A percentile compares a stretch with the other conserved stretches of the same genome.
phyloP scores from a whole-genome alignment of 1,140 invertebrate species.

The Drosophila parvula region DNA sequence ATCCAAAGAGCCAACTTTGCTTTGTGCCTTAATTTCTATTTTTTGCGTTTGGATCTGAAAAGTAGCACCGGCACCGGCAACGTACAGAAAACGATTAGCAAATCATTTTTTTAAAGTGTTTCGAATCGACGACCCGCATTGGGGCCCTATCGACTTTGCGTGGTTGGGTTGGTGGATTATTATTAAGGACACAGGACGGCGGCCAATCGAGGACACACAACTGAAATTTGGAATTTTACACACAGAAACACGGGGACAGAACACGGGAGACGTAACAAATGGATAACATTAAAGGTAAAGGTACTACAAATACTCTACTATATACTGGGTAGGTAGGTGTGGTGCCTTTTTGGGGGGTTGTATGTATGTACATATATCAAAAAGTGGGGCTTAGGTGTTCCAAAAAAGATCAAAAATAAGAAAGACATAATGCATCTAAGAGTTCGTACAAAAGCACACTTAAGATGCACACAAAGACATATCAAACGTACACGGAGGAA shows the following conservation, averaged over 20 bases:
- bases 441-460: conserved; percentile 55
- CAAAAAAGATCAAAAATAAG: conserved; percentile 39
- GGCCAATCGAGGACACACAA: conserved; percentile 59
- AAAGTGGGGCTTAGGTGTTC: conserved; percentile 41
- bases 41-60: conserved; percentile 94
- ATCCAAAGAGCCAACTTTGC: conserved; percentile 95
- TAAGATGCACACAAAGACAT: conserved; percentile 15
- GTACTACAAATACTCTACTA: conserved; percentile 15
- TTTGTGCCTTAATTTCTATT: conserved; percentile 93
- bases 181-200: conserved; percentile 41
- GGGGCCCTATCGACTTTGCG: conserved; percentile 7
- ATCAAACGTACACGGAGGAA: conserved; percentile 25
- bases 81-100: conserved; percentile 78
- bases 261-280: conserved; percentile 51
- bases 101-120: conserved; percentile 33
- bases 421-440: conserved; percentile 25
- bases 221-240: conserved; percentile 59
- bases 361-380: neutral
- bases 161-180: conserved; percentile 32
- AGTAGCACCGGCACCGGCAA: conserved; percentile 77
- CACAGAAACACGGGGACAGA: conserved; percentile 36
- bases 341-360: conserved; percentile 21
- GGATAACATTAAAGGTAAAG: conserved; percentile 6
- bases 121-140: conserved; percentile 8
- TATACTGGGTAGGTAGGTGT: conserved; percentile 12